A percentile compares a stretch with the other conserved stretches of the same genome.
Conservation (phyloP, 2,113 vertebrate genomes). For the Hypanus sabinus region DNA sequence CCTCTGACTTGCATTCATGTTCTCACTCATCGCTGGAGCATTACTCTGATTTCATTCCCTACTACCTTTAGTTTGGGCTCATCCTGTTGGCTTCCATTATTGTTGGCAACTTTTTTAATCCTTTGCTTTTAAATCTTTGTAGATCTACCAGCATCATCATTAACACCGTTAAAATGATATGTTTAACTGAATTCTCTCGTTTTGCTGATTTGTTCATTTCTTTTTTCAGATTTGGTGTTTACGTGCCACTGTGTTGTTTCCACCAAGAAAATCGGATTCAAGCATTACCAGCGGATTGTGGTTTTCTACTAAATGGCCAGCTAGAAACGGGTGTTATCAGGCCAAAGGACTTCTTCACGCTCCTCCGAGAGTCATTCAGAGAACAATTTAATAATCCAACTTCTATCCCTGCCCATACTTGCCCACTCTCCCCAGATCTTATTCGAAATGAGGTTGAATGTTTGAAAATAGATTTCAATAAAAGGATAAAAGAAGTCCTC, state of each 20-base stretch:
- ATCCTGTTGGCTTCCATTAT: too few relatives aligned
- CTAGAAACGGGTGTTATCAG: slow-evolving; percentile 67
- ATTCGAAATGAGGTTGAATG: slow-evolving; percentile 93
- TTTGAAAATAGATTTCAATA: slow-evolving; percentile 94
- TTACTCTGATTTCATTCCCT: too few relatives aligned
- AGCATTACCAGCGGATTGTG: slow-evolving; percentile 66
- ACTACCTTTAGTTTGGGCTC: too few relatives aligned
- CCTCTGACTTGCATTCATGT: too few relatives aligned
- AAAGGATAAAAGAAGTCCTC: slow-evolving; percentile 94
- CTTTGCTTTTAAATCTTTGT: neutral
- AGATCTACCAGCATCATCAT: neutral
- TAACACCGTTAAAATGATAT: neutral
- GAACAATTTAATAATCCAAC: slow-evolving; percentile 83
- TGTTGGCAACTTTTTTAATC: too few relatives aligned
- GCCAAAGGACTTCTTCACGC: slow-evolving; percentile 82
- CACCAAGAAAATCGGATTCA: slow-evolving; percentile 84
- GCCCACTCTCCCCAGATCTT: slow-evolving; percentile 85
- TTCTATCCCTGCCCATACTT: slow-evolving; percentile 81
- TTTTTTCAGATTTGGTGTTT: slow-evolving; percentile 79
- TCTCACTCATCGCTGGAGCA: too few relatives aligned
- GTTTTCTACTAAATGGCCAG: slow-evolving; percentile 72
- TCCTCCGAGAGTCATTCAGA: slow-evolving; percentile 80
- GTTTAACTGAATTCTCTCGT: neutral
- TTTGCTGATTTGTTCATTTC: slow-evolving; percentile 33
- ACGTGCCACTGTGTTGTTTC: slow-evolving; percentile 94